phyloP scores from a whole-genome alignment of 2,888 invertebrate species.

The Sarcophaga variegata region DNA sequence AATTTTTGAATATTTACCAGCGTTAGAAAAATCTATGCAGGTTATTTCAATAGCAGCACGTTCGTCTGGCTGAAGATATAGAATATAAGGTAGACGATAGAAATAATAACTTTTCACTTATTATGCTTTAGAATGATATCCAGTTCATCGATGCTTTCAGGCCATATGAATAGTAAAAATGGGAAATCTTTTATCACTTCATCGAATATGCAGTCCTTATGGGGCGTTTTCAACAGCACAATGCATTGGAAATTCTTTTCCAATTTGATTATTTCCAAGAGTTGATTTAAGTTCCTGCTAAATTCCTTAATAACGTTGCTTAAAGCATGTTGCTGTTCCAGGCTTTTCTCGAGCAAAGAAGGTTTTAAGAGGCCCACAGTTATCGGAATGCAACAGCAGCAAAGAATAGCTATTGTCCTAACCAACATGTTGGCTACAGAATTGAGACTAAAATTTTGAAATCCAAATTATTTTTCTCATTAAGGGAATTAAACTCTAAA shows the following conservation, averaged over 20 bases:
- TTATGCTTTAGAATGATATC: background rate
- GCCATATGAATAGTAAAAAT: background rate
- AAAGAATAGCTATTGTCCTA: too few species aligned
- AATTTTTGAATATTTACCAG: too few species aligned
- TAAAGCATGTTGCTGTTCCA: background rate
- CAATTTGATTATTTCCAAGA: conserved; percentile 1
- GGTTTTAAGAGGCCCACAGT: too few species aligned
- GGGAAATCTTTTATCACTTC: background rate
- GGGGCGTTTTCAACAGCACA: background rate
- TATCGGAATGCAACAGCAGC: too few species aligned
- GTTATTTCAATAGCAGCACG: background rate
- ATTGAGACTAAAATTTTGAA: too few species aligned
- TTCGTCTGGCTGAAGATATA: background rate
- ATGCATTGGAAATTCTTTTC: background rate
- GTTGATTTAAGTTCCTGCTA: background rate
- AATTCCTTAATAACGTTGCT: background rate
- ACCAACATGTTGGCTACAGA: too few species aligned
- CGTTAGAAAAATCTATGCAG: too few species aligned
- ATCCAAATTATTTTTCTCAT: too few species aligned
- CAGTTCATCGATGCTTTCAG: background rate
- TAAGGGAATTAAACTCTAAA: too few species aligned
- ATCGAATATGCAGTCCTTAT: background rate
- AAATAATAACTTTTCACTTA: background rate
- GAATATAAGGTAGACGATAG: background rate
- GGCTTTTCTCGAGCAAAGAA: background rate